Percentiles rank a stretch among this genome's conserved stretches.
phyloP scores from a whole-genome alignment of 2,113 vertebrate species.

The Centropus bengalensis region DNA sequence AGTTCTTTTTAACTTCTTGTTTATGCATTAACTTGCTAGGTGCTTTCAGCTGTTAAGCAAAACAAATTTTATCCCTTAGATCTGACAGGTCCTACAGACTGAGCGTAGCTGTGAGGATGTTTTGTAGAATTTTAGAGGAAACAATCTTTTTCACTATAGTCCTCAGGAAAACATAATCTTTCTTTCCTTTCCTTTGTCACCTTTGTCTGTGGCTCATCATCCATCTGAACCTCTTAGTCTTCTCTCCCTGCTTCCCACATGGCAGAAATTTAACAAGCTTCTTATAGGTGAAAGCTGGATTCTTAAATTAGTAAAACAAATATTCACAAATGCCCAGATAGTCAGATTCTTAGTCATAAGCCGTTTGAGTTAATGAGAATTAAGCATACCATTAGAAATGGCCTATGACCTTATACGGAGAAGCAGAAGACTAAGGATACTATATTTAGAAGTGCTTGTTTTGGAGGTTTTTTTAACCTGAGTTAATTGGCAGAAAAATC shows the following conservation, averaged over 20 bases:
- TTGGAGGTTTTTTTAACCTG: not conserved
- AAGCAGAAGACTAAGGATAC: not conserved
- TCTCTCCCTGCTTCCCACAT: not conserved
- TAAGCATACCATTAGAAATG: not conserved
- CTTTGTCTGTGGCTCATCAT: not conserved
- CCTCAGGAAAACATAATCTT: not conserved
- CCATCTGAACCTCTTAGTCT: not conserved
- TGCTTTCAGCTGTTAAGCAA: not conserved
- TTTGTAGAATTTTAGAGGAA: not conserved
- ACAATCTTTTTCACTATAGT: not conserved
- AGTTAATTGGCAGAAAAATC: not conserved
- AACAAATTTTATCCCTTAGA: not conserved
- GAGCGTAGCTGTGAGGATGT: not conserved
- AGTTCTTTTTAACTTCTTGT: conserved; percentile 11
- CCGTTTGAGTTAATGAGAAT: not conserved
- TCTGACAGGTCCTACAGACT: not conserved
- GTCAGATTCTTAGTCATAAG: not conserved
- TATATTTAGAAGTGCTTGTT: not conserved
- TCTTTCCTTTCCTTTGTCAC: not conserved
- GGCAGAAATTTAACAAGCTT: not conserved
- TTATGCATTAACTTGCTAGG: not conserved
- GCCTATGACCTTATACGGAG: not conserved
- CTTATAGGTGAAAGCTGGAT: not conserved
- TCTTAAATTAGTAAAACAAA: not conserved
- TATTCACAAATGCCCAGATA: not conserved